Evolutionary conservation across 2,797 vertebrate species (phyloP).

Genomic region (Tenualosa ilisha): DNA sequence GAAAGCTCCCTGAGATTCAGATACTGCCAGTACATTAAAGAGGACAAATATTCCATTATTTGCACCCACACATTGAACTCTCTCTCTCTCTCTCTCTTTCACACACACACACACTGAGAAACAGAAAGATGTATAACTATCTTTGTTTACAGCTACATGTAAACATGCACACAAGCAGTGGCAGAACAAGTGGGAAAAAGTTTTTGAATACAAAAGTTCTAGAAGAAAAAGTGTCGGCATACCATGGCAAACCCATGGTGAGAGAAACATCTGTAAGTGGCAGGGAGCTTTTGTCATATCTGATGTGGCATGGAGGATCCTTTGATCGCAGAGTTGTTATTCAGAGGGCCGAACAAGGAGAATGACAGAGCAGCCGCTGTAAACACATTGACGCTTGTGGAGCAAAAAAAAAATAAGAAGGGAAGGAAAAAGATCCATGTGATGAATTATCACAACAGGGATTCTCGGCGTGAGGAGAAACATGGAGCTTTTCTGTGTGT

Average conservation of each 20-base stretch:
- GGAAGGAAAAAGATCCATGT: not conserved
- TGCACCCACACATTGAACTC: not conserved
- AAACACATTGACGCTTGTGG: not conserved
- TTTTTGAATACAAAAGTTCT: not conserved
- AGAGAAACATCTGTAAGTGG: not conserved
- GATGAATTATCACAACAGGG: conserved; percentile 14
- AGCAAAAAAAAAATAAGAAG: not conserved
- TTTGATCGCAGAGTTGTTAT: conserved; percentile 13
- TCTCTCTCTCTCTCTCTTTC: no score
- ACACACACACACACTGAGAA: not conserved
- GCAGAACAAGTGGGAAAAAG: not conserved
- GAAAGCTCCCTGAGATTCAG: not conserved
- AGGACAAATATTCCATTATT: not conserved
- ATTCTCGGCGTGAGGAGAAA: not conserved
- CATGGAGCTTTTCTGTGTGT: not conserved
- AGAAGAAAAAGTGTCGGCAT: not conserved
- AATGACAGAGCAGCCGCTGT: not conserved
- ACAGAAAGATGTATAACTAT: not conserved
- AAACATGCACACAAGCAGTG: not conserved
- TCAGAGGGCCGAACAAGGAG: not conserved
- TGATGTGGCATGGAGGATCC: not conserved
- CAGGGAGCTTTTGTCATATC: not conserved
- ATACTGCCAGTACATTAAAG: not conserved
- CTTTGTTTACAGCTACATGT: not conserved
- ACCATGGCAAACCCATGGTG: not conserved